phyloP scores from a whole-genome alignment of 2,888 invertebrate genomes.

The Orgyia antiqua region DNA sequence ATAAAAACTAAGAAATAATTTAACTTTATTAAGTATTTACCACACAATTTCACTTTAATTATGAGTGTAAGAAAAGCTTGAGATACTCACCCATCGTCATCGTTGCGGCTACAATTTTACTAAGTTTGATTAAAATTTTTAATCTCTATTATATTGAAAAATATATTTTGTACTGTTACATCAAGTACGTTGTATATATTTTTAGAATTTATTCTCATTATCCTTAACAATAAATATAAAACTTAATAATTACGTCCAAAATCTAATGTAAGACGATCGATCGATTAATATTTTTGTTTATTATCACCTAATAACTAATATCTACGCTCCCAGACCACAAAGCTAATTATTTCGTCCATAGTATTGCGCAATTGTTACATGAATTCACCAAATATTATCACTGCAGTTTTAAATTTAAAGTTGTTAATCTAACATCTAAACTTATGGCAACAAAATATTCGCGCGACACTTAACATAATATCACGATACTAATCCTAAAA shows the following conservation, averaged over 20 bases:
- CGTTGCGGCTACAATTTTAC: background rate
- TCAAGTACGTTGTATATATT: slow-evolving; percentile 15
- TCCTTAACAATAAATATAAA: slow-evolving; percentile 5
- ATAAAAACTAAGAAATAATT: too few relatives aligned
- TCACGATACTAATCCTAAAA: slow-evolving; percentile 69
- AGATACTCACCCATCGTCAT: background rate
- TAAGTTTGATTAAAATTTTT: background rate
- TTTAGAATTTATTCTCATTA: slow-evolving; percentile 11
- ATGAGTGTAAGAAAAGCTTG: too few relatives aligned
- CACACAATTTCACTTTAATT: too few relatives aligned
- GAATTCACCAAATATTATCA: slow-evolving; percentile 36
- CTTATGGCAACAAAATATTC: slow-evolving; percentile 40
- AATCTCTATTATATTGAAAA: background rate
- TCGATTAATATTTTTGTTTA: slow-evolving; percentile 18
- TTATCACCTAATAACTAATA: slow-evolving; percentile 5
- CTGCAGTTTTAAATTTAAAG: slow-evolving; percentile 35
- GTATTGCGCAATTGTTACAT: slow-evolving; percentile 16
- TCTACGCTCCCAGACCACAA: slow-evolving; percentile 13
- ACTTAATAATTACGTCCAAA: slow-evolving; percentile 3
- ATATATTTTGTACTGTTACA: slow-evolving; percentile 4
- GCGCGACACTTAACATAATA: slow-evolving; percentile 65
- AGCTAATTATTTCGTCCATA: slow-evolving; percentile 5
- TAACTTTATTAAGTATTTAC: too few relatives aligned
- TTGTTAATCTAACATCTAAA: slow-evolving; percentile 55
- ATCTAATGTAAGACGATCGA: slow-evolving; percentile 29